Base-by-base conservation (phyloP, 2,888 invertebrate genomes). In the Zeuzera pyrina region DNA sequence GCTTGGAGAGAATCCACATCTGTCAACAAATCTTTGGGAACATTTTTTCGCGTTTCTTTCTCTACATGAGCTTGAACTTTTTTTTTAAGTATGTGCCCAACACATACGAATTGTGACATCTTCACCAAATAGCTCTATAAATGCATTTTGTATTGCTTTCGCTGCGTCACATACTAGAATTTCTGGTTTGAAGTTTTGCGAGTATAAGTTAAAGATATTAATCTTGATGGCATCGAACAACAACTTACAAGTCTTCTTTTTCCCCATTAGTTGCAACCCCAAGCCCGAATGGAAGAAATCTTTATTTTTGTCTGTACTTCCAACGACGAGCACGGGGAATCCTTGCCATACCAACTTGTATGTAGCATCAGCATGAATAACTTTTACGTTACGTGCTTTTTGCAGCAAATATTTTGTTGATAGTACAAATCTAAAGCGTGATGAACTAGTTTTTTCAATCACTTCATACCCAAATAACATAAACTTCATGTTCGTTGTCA, bases 271-370 rank as follows among this genome's bases (percentile, higher is more conserved):
- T 4, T 32, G 21, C 14, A 42, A 41, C 13, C 31, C 42, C 13
- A 50, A 29, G n/a, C 40, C 31, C 31, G 48, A 35, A 13, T 42
- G 37, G 34, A 47, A 43, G 35, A 51, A 50, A 19, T 34, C 11
- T 27, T 33, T 34, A 32, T 38, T 35, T 32, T 33, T 38, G 30
- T 50, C 49, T 26, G 49, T 49, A 33, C 35, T 47, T 32, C 44
- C 45, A 31, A 43, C 33, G 23, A 49, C 33, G 8, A 49, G 28
- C 12, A 48, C 36, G n/a, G 49, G 46, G 25, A 49, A 49, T 27
- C 45, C 49, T 30, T 51, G 45, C 47, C 46, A 48, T 12, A 48
- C 38, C 21, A 47, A 34, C 27, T 50, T 49, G 32, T 42, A 44
- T 16, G 45, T 48, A 15, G 46, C 40, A 43, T 50, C 49, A 33